A percentile compares a stretch with the other conserved stretches of the same genome.
These are phyloP conservation scores for Acipenser oxyrinchus DNA, from an alignment of 2,797 vertebrate genomes.

Conservation along the genomic window DNA sequence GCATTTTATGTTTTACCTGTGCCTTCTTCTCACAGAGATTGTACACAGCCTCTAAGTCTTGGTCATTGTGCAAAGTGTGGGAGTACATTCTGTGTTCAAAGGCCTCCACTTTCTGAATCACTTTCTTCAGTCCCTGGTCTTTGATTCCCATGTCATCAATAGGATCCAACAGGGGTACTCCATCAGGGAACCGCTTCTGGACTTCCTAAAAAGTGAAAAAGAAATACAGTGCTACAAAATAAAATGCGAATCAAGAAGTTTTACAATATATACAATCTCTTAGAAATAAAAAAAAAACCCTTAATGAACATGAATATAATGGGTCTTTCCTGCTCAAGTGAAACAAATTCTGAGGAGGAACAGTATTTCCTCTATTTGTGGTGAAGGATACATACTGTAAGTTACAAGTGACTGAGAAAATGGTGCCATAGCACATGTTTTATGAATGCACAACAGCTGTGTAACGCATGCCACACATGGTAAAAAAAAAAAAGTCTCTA, in stretches of 20 bases:
- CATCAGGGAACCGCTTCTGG: slow-evolving; percentile 91
- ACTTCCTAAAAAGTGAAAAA: slow-evolving; percentile 68
- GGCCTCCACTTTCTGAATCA: slow-evolving; percentile 93
- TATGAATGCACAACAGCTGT: too few relatives aligned
- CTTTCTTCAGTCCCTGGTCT: slow-evolving; percentile 86
- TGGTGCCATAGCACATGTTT: too few relatives aligned
- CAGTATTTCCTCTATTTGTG: too few relatives aligned
- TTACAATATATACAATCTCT: not conserved
- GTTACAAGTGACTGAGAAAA: too few relatives aligned
- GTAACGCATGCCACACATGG: too few relatives aligned
- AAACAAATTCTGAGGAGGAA: too few relatives aligned
- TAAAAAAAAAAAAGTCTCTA: too few relatives aligned
- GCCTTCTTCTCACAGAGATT: slow-evolving; percentile 94
- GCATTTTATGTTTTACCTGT: slow-evolving; percentile 57
- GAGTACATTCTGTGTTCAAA: slow-evolving; percentile 98
- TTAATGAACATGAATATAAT: not conserved
- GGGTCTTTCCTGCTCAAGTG: too few relatives aligned
- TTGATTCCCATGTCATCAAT: slow-evolving; percentile 97
- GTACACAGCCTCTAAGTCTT: slow-evolving; percentile 78
- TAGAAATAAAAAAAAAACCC: too few relatives aligned
- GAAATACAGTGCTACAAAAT: not conserved
- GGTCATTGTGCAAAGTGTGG: slow-evolving; percentile 87
- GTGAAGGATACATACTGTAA: too few relatives aligned
- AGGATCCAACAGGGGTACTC: slow-evolving; percentile 84
- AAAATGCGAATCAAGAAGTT: not conserved